Conservation (phyloP, 2,797 vertebrate genomes). For the Ispidina lecontei region DNA sequence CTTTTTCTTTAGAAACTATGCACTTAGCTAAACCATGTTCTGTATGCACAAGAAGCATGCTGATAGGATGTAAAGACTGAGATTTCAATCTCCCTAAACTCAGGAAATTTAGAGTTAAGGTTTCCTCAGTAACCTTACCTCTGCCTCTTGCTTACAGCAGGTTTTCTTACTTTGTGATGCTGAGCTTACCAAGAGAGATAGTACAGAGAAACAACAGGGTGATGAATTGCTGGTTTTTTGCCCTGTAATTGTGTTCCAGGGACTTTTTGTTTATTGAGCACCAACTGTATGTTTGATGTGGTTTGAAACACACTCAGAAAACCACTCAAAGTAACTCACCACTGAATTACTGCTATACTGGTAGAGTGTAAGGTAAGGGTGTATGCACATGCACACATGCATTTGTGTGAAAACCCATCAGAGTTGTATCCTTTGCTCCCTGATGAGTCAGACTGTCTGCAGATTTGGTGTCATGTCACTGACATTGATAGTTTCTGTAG, state of each 20-base stretch:
- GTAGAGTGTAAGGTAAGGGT: neutral
- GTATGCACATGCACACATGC: too few species aligned
- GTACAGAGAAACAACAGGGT: neutral
- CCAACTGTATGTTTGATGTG: rapidly evolving
- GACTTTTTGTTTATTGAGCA: neutral
- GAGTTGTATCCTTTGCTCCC: neutral
- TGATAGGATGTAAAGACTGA: neutral
- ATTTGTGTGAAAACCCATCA: neutral
- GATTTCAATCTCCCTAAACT: neutral
- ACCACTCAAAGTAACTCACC: neutral
- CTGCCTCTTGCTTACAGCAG: neutral
- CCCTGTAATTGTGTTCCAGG: neutral
- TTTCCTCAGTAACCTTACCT: constrained; percentile 6
- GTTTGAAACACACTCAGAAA: neutral
- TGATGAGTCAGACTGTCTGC: neutral
- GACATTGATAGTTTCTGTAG: neutral
- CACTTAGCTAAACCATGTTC: neutral
- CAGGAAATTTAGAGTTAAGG: constrained; percentile 15
- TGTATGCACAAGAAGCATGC: neutral
- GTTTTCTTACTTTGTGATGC: neutral
- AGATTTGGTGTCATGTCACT: neutral
- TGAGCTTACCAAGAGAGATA: neutral
- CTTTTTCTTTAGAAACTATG: constrained; percentile 64
- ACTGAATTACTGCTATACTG: neutral
- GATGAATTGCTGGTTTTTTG: neutral